Conservation (phyloP, 2,888 invertebrate species). For the Lypha dubia region DNA sequence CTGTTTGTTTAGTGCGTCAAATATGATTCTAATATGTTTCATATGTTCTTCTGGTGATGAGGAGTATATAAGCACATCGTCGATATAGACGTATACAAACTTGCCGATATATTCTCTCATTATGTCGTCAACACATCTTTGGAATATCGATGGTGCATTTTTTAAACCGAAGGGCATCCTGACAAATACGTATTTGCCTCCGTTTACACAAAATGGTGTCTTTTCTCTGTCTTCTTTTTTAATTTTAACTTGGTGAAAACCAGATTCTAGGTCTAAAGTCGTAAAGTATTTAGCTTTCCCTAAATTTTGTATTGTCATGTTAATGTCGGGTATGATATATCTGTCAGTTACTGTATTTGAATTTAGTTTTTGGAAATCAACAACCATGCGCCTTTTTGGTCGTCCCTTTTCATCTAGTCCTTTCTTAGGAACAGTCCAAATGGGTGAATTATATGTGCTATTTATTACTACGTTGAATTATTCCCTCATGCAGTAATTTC, state of each 20-base stretch:
- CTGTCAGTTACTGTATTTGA: background rate
- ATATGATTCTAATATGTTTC: background rate
- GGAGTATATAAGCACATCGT: background rate
- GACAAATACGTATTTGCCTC: background rate
- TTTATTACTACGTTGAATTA: background rate
- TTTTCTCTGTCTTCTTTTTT: background rate
- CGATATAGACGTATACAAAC: background rate
- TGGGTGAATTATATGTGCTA: background rate
- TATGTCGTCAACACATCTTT: background rate
- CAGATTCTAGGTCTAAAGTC: background rate
- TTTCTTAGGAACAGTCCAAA: background rate
- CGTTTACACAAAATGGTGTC: background rate
- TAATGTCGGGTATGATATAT: background rate
- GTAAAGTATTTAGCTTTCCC: background rate
- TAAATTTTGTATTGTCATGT: constrained; percentile 2
- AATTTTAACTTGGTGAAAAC: background rate
- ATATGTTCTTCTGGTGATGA: background rate
- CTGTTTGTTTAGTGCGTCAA: background rate
- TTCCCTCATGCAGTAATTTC: background rate
- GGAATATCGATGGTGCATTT: background rate
- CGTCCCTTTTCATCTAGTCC: background rate
- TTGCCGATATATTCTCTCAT: background rate
- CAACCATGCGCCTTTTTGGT: background rate
- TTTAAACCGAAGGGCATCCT: background rate
- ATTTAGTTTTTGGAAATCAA: background rate